Evolutionary conservation across 1,140 invertebrate genomes (phyloP).

Genomic region (Trachymyrmex cornetzi): DNA sequence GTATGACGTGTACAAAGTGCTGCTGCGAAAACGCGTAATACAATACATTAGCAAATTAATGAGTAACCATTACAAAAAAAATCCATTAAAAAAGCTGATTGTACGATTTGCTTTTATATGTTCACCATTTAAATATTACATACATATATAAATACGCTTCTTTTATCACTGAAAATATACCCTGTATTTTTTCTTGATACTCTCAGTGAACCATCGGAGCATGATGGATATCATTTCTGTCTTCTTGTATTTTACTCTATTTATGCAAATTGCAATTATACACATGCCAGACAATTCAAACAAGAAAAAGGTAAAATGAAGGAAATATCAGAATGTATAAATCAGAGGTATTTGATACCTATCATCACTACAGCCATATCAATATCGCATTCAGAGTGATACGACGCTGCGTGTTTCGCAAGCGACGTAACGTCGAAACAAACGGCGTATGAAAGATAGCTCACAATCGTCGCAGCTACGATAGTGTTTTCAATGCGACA

Average conservation of each 20-base stretch:
- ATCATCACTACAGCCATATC: conserved; percentile 10
- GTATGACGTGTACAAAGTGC: not conserved
- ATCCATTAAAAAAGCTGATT: not conserved
- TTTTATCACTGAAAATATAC: conserved; percentile 12
- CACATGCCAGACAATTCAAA: not conserved
- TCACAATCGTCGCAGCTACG: conserved; percentile 32
- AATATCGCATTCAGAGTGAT: conserved; percentile 27
- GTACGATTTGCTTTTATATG: not conserved
- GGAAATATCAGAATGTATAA: not conserved
- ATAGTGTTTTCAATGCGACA: conserved; percentile 58
- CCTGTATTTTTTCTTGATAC: not conserved
- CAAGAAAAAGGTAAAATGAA: not conserved
- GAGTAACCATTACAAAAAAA: conserved; percentile 36
- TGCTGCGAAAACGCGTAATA: not conserved
- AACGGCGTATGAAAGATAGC: conserved; percentile 41
- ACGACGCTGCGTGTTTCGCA: not conserved
- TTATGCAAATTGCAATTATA: conserved; percentile 14
- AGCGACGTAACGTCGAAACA: conserved; percentile 39
- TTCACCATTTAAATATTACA: conserved; percentile 9
- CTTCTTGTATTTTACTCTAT: not conserved
- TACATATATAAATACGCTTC: not conserved
- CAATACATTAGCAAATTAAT: conserved; percentile 21
- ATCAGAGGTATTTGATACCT: not conserved
- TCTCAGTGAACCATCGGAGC: not conserved
- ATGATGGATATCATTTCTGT: not conserved